Base-by-base conservation (phyloP, 2,888 invertebrate species). In the Platycnemis pennipes region DNA sequence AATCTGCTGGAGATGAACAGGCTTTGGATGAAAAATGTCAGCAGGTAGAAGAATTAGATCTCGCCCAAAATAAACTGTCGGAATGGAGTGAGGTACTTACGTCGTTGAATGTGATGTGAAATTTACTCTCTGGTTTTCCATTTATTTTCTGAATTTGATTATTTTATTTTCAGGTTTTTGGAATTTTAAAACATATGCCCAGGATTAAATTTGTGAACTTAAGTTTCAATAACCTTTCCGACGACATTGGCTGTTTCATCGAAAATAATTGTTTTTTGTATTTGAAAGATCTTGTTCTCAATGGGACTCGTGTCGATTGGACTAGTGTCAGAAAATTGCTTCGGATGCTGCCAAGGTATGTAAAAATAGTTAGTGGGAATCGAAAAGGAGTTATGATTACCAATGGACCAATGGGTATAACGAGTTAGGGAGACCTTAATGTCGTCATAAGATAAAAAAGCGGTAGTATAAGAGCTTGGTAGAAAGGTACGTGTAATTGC, bases 41-140 rank as follows among this genome's bases (percentile, higher is more conserved):
- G 94, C 98, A 98, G 95, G 99, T 99, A n/a, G 98, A 98, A 95
- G 99, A 99, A 96, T 97, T 99, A 95, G 99, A 99, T 96, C 97
- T 99, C 95, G 99, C 99, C 85, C 98, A 99, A 96, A 99, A 99
- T 96, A 98, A 98, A 96, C 97, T 99, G 44, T 97, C 98, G 95
- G 95, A 98, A 96, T 99, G 99, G 99, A 97, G 97, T 95, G 99
- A 99, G 97, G 98, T 98, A 96, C n/a, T n/a, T n/a, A n/a, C 96
- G 96, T 94, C 85, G 8, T 46, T 94, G 42, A 89, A 87, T 86
- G 85, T 31, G 31, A 91, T 26, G 53, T 63, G 44, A 4, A 0
- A 44, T 31, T 19, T 44, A 46, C 1, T 45, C 49, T 91, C 31
- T 22, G 46, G 31, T 49, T 37, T 31, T 3, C 0, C 11, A 1